Evolutionary conservation across 2,888 invertebrate species (phyloP), one percentile per base, ranked within the genome.

Genomic region (Alloplasta piceator): DNA sequence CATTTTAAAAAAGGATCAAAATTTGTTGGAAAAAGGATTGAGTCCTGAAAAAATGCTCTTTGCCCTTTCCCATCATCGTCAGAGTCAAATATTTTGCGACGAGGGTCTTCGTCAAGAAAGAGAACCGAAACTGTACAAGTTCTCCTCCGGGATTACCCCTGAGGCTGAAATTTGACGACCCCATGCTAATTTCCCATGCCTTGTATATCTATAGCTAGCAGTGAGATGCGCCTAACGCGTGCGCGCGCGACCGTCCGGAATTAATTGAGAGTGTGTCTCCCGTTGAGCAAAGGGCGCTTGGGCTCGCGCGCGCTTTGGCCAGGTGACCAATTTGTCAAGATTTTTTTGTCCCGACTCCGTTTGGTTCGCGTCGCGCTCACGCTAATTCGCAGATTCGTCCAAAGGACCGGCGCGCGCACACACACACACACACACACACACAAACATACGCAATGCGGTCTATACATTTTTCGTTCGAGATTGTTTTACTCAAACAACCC

Each of bases 241-340:
- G 74, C 70, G 64, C 64, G 73, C 66, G 46, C 70, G 58, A 70
- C 58, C 74, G 60, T 56, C 76, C 66, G 73, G 83, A 86, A 85
- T 87, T 87, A 85, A 87, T 87, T 83, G 83, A 82, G 83, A 78
- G 67, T 83, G 79, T 81, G 80, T 76, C 67, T 67, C 82, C 78
- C 68, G 80, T 58, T 66, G 71, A 70, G 78, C 64, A 66, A 64
- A 63, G 52, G 12, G 50, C 46, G 63, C 55, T 48, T 14, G 52
- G 26, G 26, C 26, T 26, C 26, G 71, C 14, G 70, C 55, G 48
- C 52, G 38, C 66, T 26, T 2, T 26, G 61, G 56, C 75, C 76
- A 74, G 84, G 61, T 80, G 84, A 86, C 82, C 85, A 87, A 87
- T 87, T 86, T 85, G 86, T 87, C 86, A 83, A 77, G 73, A 75